phyloP scores from a whole-genome alignment of 2,797 vertebrate species.

The Loriculus beryllinus region DNA sequence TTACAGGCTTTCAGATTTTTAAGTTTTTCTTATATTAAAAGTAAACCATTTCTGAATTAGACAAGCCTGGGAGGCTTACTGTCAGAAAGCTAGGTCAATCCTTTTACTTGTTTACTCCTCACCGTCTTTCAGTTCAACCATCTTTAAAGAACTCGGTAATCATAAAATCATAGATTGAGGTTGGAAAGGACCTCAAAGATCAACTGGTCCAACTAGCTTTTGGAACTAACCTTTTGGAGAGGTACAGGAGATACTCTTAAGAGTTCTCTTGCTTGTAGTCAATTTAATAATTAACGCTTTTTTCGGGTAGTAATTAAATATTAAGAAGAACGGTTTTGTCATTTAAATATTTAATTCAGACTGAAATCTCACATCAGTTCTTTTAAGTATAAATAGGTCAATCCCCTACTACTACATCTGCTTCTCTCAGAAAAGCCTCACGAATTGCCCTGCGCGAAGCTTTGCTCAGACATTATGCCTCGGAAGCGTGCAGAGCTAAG shows the following conservation, averaged over 20 bases:
- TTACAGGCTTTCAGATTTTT: background rate
- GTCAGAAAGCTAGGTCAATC: background rate
- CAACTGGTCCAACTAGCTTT: background rate
- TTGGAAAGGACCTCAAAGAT: background rate
- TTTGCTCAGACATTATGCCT: rapidly evolving
- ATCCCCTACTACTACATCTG: rapidly evolving
- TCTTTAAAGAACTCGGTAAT: background rate
- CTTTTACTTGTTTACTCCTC: background rate
- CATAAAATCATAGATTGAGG: background rate
- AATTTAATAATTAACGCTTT: background rate
- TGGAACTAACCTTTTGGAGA: background rate
- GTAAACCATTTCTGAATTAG: background rate
- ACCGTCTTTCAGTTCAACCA: rapidly evolving
- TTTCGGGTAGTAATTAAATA: background rate
- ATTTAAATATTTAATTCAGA: background rate
- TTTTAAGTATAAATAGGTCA: rapidly evolving
- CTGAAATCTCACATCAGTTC: rapidly evolving
- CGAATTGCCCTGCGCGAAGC: rapidly evolving
- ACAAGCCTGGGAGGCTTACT: background rate
- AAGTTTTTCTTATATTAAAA: background rate
- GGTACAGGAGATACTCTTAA: rapidly evolving
- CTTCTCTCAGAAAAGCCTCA: rapidly evolving
- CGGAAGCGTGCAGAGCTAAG: rapidly evolving
- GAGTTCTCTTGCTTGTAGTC: background rate
- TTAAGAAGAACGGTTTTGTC: background rate